Evolutionary conservation across 2,888 invertebrate genomes (phyloP).

Genomic region (Eilema depressum): DNA sequence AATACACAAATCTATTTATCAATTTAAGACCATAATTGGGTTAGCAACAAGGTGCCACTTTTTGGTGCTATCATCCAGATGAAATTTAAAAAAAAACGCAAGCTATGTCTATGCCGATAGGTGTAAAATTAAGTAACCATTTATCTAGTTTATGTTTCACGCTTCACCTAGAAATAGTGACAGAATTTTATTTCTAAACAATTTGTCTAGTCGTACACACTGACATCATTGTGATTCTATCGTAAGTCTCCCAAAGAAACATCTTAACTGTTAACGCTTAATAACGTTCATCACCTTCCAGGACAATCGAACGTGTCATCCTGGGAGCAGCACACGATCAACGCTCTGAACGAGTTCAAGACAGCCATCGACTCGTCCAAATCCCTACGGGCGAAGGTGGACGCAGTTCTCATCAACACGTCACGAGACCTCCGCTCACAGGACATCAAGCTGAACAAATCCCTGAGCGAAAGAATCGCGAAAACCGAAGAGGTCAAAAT

Average conservation of each 20-base stretch:
- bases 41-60: too few relatives aligned
- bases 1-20: background rate
- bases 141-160: too few relatives aligned
- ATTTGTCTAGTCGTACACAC: too few relatives aligned
- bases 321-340: conserved; percentile 93
- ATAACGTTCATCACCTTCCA: conserved; percentile 16
- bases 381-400: conserved; percentile 90
- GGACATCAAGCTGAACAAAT: conserved; percentile 92
- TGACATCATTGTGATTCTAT: too few relatives aligned
- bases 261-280: background rate
- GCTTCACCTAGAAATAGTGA: too few relatives aligned
- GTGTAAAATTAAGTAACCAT: too few relatives aligned
- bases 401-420: conserved; percentile 91
- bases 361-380: conserved; percentile 91
- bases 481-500: conserved; percentile 92
- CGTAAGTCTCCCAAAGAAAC: too few relatives aligned
- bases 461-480: conserved; percentile 90
- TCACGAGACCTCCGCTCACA: conserved; percentile 93
- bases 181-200: too few relatives aligned
- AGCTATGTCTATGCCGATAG: too few relatives aligned
- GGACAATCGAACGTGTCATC: conserved; percentile 93
- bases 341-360: conserved; percentile 91
- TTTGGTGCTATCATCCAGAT: too few relatives aligned
- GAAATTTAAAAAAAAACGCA: too few relatives aligned
- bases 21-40: too few relatives aligned